Evolutionary conservation across 2,113 vertebrate species (phyloP).

Genomic region (Pelobates fuscus): DNA sequence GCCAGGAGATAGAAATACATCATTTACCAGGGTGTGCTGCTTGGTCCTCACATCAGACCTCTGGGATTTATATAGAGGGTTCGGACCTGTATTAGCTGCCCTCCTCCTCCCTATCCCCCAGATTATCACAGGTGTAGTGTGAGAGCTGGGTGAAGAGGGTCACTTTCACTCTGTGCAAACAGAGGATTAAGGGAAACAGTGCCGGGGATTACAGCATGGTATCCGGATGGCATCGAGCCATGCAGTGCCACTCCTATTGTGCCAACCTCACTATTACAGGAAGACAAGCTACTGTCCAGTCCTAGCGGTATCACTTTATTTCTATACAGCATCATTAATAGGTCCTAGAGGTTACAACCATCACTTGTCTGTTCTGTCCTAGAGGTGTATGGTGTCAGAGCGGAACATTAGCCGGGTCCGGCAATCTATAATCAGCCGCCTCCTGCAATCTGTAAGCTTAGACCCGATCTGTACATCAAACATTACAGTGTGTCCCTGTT

Average conservation of each 20-base stretch:
- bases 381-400: neutral
- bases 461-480: constrained; percentile 2
- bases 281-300: neutral
- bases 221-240: neutral
- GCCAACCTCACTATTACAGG: neutral
- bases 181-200: constrained; percentile 25
- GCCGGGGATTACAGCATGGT: constrained; percentile 21
- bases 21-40: neutral
- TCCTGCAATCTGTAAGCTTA: neutral
- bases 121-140: constrained; percentile 7
- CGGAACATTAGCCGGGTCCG: neutral
- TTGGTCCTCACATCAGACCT: neutral
- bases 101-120: constrained; percentile 12
- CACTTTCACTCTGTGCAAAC: neutral
- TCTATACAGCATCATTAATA: neutral
- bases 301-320: neutral
- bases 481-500: constrained; percentile 14
- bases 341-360: neutral
- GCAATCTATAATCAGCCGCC: no score
- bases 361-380: neutral
- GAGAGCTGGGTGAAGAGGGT: neutral
- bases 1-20: constrained; percentile 32
- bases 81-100: neutral
- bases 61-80: constrained; percentile 13
- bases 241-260: neutral